Percentiles rank a stretch among this genome's conserved stretches.
phyloP scores from a whole-genome alignment of 2,888 invertebrate genomes.

The Ectemnius cavifrons region DNA sequence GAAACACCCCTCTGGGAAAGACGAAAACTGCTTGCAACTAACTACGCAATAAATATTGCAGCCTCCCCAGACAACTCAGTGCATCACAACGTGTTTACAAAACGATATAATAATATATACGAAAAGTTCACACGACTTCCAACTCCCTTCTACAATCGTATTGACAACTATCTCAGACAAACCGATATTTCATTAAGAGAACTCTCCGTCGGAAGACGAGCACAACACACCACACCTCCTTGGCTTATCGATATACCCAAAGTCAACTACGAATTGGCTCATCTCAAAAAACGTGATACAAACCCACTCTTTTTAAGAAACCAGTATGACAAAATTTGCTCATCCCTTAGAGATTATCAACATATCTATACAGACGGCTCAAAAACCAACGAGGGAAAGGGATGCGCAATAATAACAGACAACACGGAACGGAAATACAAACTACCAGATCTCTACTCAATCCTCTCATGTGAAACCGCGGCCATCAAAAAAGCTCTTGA shows the following conservation, averaged over 20 bases:
- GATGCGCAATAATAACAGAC: neutral
- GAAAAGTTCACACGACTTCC: neutral
- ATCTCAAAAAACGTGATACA: neutral
- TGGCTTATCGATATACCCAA: neutral
- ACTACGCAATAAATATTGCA: neutral
- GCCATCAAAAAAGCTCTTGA: neutral
- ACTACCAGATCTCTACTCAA: neutral
- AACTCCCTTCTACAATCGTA: neutral
- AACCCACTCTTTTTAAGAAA: neutral
- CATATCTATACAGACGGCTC: constrained; percentile 1
- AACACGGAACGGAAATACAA: neutral
- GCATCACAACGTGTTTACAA: neutral
- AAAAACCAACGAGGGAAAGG: neutral
- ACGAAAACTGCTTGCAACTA: neutral
- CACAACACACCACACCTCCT: neutral
- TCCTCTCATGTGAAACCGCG: neutral
- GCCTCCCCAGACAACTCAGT: neutral
- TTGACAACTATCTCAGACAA: neutral
- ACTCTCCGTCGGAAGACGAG: neutral
- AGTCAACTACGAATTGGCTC: neutral
- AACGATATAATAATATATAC: neutral
- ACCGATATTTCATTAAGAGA: neutral
- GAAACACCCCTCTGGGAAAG: constrained; percentile 1
- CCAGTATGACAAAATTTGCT: neutral
- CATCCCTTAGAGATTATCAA: neutral